phyloP scores from a whole-genome alignment of 2,888 invertebrate genomes.

The Phorcus lineatus region DNA sequence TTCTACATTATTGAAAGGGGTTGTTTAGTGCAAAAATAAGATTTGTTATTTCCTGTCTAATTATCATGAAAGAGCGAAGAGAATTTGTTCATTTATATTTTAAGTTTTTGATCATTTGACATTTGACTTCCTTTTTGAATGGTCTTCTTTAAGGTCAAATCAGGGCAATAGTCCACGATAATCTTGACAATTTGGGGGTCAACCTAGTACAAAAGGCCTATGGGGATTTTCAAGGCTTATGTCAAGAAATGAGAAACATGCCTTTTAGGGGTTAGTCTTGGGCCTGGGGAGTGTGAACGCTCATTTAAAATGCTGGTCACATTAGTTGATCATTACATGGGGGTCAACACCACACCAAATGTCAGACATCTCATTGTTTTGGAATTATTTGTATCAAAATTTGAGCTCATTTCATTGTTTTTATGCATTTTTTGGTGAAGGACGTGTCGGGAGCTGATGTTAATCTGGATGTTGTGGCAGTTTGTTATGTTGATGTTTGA shows the following conservation, averaged over 20 bases:
- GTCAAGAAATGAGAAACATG: background rate
- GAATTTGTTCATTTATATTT: too few species aligned
- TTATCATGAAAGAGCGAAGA: too few species aligned
- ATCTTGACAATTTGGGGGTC: background rate
- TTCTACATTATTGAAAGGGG: too few species aligned
- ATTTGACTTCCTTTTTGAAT: background rate
- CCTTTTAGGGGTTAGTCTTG: background rate
- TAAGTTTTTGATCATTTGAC: background rate
- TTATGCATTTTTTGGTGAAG: background rate
- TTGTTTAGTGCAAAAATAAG: too few species aligned
- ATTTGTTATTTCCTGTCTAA: too few species aligned
- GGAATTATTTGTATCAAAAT: constrained; percentile 10
- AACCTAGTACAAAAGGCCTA: background rate
- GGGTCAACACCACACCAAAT: background rate
- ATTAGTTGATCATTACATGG: background rate
- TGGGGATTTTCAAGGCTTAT: background rate
- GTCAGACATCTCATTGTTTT: background rate
- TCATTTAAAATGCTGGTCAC: background rate
- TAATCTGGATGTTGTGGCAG: background rate
- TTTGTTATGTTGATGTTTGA: too few species aligned
- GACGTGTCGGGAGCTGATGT: background rate
- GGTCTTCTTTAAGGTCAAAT: background rate
- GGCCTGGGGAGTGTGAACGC: background rate
- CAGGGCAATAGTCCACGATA: background rate
- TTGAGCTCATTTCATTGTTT: background rate